phyloP scores from a whole-genome alignment of 1,140 invertebrate genomes.

The Oppia nitens region DNA sequence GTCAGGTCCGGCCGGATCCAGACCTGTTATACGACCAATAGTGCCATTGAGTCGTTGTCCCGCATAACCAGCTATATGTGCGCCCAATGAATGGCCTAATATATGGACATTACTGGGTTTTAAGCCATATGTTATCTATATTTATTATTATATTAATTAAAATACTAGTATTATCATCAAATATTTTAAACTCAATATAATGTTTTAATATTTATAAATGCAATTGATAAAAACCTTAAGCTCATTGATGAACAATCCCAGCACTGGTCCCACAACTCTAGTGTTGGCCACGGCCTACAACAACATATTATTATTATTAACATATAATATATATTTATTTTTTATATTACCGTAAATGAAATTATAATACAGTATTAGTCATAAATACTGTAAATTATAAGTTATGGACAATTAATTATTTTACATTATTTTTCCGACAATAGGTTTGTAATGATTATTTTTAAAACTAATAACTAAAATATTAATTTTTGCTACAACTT shows the following conservation, averaged over 20 bases:
- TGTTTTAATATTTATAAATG: not conserved
- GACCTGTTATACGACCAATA: constrained; percentile 28
- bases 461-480: no score
- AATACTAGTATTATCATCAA: not conserved
- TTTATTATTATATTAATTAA: not conserved
- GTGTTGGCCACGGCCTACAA: constrained; percentile 28
- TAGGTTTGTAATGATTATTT: no score
- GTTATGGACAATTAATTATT: no score
- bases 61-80: constrained; percentile 17
- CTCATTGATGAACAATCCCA: constrained; percentile 23
- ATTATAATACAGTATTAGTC: no score
- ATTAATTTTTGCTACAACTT: no score
- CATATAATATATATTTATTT: no score
- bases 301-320: no score
- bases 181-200: not conserved
- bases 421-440: no score
- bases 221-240: not conserved
- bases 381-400: no score
- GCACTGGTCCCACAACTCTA: constrained; percentile 27
- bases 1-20: constrained; percentile 55
- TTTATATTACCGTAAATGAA: no score
- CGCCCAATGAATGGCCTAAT: constrained; percentile 36
- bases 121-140: not conserved
- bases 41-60: constrained; percentile 18
- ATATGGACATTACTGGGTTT: constrained; percentile 39